Percentiles rank a stretch among this genome's conserved stretches.
Evolutionary conservation across 2,888 invertebrate species (phyloP).

Genomic region (Pyralis farinalis): DNA sequence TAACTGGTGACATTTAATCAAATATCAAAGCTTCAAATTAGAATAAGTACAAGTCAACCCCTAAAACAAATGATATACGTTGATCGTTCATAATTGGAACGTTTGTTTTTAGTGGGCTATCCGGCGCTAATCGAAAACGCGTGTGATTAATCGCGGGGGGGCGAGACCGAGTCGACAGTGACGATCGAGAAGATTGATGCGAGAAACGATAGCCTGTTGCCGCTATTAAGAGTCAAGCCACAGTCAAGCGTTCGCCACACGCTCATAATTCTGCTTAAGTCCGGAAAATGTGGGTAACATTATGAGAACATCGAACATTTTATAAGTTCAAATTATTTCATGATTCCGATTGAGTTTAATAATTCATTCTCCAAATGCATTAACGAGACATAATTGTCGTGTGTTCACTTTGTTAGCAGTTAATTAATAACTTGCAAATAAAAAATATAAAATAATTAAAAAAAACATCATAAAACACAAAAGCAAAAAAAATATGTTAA

Average conservation of each 20-base stretch:
- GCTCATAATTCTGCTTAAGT: neutral
- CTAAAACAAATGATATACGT: conserved; percentile 35
- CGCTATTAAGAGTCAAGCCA: conserved; percentile 44
- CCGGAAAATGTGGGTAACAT: neutral
- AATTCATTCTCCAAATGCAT: no score
- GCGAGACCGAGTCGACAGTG: conserved; percentile 59
- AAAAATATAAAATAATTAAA: no score
- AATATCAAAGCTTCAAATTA: neutral
- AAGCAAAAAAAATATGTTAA: no score
- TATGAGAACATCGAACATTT: no score
- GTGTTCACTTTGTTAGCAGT: no score
- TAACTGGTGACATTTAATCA: neutral
- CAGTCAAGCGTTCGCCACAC: neutral
- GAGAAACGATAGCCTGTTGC: conserved; percentile 38
- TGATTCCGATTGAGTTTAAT: no score
- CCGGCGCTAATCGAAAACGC: conserved; percentile 74
- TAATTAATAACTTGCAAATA: no score
- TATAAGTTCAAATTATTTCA: no score
- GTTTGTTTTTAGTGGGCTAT: conserved; percentile 43
- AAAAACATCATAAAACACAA: no score
- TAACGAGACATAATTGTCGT: no score
- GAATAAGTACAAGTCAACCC: neutral
- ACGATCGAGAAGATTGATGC: conserved; percentile 70
- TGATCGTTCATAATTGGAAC: conserved; percentile 55
- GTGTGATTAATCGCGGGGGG: conserved; percentile 72